Evolutionary conservation across 2,113 vertebrate genomes (phyloP), one percentile per base, ranked within the genome.

Genomic region (Erpornis zantholeuca): DNA sequence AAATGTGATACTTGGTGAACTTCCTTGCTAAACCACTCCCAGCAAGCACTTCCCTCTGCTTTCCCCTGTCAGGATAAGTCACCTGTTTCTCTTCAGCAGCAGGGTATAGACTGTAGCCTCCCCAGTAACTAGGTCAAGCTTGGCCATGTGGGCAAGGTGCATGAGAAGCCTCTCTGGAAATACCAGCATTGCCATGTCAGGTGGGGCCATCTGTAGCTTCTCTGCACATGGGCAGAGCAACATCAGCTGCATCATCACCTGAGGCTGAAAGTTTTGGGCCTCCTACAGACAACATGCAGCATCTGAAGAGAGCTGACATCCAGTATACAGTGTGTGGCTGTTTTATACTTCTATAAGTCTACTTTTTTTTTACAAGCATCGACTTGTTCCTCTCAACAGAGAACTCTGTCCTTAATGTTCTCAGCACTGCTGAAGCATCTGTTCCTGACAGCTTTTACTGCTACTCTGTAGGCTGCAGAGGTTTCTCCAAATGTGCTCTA

Each of bases 201-300:
- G 24, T 47, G 33, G 38, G 16, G 45, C 44, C 27, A 44, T 15
- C 13, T 8, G 27, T 0, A 0, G 16, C 40, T 70, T 49, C 25
- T 59, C 35, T 89, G 42, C 3, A 1, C 17, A 3, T 33, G 25
- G 14, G 21, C 29, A 73, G 23, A 65, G 36, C 9, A 73, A 53
- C 21, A 65, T 28, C n/a, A 69, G 36, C 31, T 49, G 23, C 49
- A 60, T 53, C 5, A 3, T 29, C 70, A 71, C 12, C 15, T 33
- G 7, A 49, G 25, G 36, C 29, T 7, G 3, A 71, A 76, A 75
- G 21, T 10, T 28, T 15, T 36, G n/a, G 7, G 4, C 36, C 21
- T 64, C 5, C 44, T 38, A 25, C 6, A 44, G 49, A 82, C 42
- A 2, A 3, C 3, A 0, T 8, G 24, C 16, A 76, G 65, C 47